phyloP scores from a whole-genome alignment of 2,888 invertebrate genomes.

The Polydrusus tereticollis region DNA sequence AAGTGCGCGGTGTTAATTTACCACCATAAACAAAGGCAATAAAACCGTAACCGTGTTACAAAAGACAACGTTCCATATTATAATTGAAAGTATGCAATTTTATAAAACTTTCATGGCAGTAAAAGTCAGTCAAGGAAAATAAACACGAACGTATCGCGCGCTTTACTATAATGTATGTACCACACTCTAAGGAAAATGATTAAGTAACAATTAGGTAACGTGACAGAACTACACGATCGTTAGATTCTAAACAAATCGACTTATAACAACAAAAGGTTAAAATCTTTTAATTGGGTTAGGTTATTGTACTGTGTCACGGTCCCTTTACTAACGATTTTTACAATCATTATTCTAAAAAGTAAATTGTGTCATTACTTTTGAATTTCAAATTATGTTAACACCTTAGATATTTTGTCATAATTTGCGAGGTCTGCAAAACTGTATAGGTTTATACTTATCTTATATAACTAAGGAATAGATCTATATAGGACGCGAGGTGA shows the following conservation, averaged over 20 bases:
- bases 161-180: not conserved
- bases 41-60: conserved; percentile 12
- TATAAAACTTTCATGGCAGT: conserved; percentile 24
- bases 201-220: conserved; percentile 31
- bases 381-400: too few species aligned
- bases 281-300: conserved; percentile 35
- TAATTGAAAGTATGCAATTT: conserved; percentile 25
- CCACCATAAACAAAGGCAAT: not conserved
- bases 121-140: conserved; percentile 37
- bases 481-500: too few species aligned
- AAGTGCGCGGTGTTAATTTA: not conserved
- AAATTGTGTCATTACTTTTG: not conserved
- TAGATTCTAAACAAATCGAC: conserved; percentile 29
- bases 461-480: too few species aligned
- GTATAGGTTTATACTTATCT: too few species aligned
- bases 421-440: too few species aligned
- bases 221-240: conserved; percentile 28
- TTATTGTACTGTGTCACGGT: conserved; percentile 31
- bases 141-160: conserved; percentile 14
- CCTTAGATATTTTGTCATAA: too few species aligned
- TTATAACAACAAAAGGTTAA: conserved; percentile 35
- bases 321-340: conserved; percentile 23
- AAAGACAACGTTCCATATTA: conserved; percentile 19
- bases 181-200: conserved; percentile 11
- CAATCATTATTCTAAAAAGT: not conserved